Base-by-base conservation (phyloP, 2,888 invertebrate species). In the Orthosia incerta region DNA sequence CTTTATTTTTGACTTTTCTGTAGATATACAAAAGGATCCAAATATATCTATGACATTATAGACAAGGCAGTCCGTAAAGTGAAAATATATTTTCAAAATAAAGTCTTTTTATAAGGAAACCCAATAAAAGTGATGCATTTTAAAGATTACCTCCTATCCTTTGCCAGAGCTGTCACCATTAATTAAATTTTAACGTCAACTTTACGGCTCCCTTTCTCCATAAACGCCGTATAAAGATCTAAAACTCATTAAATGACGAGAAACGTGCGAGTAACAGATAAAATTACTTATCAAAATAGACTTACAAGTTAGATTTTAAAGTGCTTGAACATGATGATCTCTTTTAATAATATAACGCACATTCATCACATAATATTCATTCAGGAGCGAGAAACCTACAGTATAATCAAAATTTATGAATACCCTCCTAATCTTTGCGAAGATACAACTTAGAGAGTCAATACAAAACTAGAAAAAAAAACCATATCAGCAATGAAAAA, bases 221-320 rank as follows among this genome's bases (percentile, higher is more conserved):
- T 83, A 74, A 70, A 82, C 65, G 79, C 68, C 68, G 68, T 62
- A 61, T 65, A 53, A 65, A 65, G 57, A 55, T 45, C 31, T 39
- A 50, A 66, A 82, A 56, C 59, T 79, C 55, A 63, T 69, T 59
- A 66, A 69, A 66, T 55, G 26, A 57, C 26, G 51, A 64, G 63
- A n/a, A 67, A 57, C 63, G 64, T 61, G n/a, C 59, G 18, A 77
- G 48, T 67, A 65, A 48, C 60, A 50, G 59, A 64, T 77, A 60
- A 67, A 82, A 76, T 68, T 66, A 76, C 64, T 81, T 79, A 61
- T 62, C 51, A 76, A 71, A 50, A 76, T 82, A 77, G 66, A 71
- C 59, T 71, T 48, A 60, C 23, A 64, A 67, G 67, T 64, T 71
- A 71, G 63, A 26, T 46, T 60, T 56, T 46, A 62, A 67, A 23